A percentile compares a stretch with the other conserved stretches of the same genome.
Conservation (phyloP, 1,140 invertebrate genomes). For the Colletes gigas region DNA sequence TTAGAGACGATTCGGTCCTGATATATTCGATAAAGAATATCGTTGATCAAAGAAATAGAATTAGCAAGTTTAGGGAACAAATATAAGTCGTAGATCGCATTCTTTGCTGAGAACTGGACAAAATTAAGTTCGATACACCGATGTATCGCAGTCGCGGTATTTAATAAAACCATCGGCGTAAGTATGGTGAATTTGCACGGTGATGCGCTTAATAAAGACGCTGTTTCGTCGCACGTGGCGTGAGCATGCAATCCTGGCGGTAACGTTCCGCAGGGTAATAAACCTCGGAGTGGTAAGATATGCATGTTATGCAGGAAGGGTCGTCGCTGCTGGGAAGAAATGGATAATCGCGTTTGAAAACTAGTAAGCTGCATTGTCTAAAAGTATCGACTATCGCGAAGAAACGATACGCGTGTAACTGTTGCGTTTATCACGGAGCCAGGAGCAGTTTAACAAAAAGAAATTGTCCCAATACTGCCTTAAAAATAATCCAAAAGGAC, state of each 20-base stretch:
- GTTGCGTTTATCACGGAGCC: not conserved
- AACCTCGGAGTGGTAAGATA: slow-evolving; percentile 59
- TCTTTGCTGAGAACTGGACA: not conserved
- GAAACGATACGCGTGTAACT: not conserved
- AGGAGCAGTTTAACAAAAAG: not conserved
- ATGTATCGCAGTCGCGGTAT: not conserved
- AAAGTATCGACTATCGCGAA: slow-evolving; percentile 14
- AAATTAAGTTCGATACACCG: not conserved
- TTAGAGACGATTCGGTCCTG: no score
- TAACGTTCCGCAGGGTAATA: slow-evolving; percentile 64
- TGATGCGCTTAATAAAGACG: slow-evolving; percentile 62
- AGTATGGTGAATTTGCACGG: not conserved
- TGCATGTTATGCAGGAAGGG: slow-evolving; percentile 58
- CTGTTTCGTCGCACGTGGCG: slow-evolving; percentile 33
- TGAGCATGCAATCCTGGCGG: slow-evolving; percentile 57
- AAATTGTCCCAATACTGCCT: not conserved
- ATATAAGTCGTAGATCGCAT: not conserved
- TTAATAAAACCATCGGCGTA: not conserved
- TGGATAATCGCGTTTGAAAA: slow-evolving; percentile 9
- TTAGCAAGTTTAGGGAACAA: not conserved
- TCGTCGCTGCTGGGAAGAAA: slow-evolving; percentile 14
- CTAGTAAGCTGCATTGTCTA: slow-evolving; percentile 2
- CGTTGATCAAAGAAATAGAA: no score
- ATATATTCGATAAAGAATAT: no score
- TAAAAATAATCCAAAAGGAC: no score